Evolutionary conservation across 2,797 vertebrate genomes (phyloP).

Genomic region (Bovichtus diacanthus): DNA sequence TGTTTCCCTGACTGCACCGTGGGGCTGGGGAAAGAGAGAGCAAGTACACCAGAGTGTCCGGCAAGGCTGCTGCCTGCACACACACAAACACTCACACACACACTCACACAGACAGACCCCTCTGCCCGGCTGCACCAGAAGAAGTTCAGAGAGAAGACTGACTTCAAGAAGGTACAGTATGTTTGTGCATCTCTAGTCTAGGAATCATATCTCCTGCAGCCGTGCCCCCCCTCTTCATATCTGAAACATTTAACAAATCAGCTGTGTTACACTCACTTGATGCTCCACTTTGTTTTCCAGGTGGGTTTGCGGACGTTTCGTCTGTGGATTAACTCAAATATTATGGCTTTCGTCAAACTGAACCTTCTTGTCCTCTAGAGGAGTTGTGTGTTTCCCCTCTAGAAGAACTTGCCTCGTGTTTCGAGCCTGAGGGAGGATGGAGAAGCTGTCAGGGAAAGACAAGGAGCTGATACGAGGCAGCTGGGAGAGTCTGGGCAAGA

Average conservation of each 20-base stretch:
- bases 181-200: conserved; percentile 28
- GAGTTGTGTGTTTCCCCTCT: conserved; percentile 53
- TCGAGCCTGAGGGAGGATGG: conserved; percentile 78
- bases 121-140: conserved; percentile 57
- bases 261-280: conserved; percentile 43
- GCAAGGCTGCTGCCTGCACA: conserved; percentile 70
- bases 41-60: conserved; percentile 82
- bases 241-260: conserved; percentile 18
- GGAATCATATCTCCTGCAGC: conserved; percentile 28
- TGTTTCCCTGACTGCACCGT: conserved; percentile 77
- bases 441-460: conserved; percentile 85
- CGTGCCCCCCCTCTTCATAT: conserved; percentile 12
- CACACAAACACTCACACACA: conserved; percentile 32
- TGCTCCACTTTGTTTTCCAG: conserved; percentile 70
- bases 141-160: conserved; percentile 76
- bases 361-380: conserved; percentile 68
- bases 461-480: conserved; percentile 93
- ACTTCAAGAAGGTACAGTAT: conserved; percentile 76
- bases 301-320: conserved; percentile 64
- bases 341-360: conserved; percentile 56
- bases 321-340: conserved; percentile 51
- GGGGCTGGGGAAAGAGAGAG: conserved; percentile 75
- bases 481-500: conserved; percentile 91
- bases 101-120: conserved; percentile 57
- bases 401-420: conserved; percentile 64